phyloP scores from a whole-genome alignment of 2,113 vertebrate genomes.

The Garra rufa region DNA sequence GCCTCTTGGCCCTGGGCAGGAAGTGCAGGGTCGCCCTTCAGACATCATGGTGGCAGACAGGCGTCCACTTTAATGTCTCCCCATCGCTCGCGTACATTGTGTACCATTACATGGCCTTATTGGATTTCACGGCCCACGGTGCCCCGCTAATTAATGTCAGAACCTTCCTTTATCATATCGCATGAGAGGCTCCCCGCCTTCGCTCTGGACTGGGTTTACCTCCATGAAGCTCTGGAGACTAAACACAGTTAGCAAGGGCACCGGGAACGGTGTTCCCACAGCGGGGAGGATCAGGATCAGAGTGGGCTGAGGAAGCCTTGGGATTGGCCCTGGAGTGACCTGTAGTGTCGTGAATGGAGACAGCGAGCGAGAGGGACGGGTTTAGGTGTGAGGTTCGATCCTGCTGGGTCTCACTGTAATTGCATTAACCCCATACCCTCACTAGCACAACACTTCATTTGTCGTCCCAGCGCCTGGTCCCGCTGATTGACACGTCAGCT shows the following conservation, averaged over 20 bases:
- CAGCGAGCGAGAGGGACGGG: background rate
- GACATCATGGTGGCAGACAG: conserved; percentile 54
- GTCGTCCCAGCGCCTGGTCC: conserved; percentile 51
- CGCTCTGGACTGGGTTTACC: conserved; percentile 17
- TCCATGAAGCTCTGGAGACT: conserved; percentile 46
- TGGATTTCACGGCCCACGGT: conserved; percentile 58
- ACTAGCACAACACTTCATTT: conserved; percentile 56
- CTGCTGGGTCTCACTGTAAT: conserved; percentile 55
- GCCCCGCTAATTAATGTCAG: conserved; percentile 59
- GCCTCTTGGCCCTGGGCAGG: conserved; percentile 51
- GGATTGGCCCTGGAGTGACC: conserved; percentile 50
- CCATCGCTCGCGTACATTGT: conserved; percentile 31
- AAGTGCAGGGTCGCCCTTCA: conserved; percentile 55
- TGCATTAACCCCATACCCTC: conserved; percentile 57
- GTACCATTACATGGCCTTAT: conserved; percentile 55
- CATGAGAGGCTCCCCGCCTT: conserved; percentile 12
- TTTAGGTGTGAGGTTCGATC: conserved; percentile 37
- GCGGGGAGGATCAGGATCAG: background rate
- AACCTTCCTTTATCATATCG: conserved; percentile 45
- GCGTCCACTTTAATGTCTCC: conserved; percentile 57
- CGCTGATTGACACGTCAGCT: conserved; percentile 37
- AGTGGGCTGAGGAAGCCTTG: background rate
- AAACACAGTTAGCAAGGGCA: conserved; percentile 50
- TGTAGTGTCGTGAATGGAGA: background rate
- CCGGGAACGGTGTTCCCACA: conserved; percentile 43